Percentiles rank a stretch among this genome's conserved stretches.
These are phyloP conservation scores for Heliconius ismenius DNA, from an alignment of 2,888 invertebrate genomes.

Conservation along the genomic window DNA sequence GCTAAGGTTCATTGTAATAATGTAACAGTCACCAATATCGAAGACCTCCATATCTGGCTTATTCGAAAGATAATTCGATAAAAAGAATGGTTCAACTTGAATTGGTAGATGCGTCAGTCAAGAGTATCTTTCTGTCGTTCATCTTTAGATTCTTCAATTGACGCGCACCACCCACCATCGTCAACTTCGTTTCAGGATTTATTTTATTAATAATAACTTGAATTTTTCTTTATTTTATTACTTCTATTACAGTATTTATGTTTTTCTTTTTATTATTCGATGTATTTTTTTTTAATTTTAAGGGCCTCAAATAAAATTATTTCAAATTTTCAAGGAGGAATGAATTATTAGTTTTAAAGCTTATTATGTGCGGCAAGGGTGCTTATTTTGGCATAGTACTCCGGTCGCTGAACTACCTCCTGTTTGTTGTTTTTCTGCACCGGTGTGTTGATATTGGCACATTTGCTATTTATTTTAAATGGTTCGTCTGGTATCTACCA, in stretches of 20 bases:
- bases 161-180: constrained; percentile 59
- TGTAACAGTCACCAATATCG: constrained; percentile 53
- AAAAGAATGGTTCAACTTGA: constrained; percentile 50
- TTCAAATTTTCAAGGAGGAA: not conserved
- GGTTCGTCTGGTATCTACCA: constrained; percentile 50
- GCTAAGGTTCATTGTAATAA: constrained; percentile 62
- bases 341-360: not conserved
- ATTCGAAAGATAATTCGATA: constrained; percentile 51
- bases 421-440: constrained; percentile 78
- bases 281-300: not conserved
- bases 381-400: constrained; percentile 75
- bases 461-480: constrained; percentile 76
- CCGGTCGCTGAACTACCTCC: constrained; percentile 68
- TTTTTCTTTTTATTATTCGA: not conserved
- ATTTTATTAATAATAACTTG: constrained; percentile 33
- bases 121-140: constrained; percentile 56
- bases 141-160: constrained; percentile 58
- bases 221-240: constrained; percentile 18
- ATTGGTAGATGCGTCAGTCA: constrained; percentile 53
- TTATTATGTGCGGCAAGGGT: constrained; percentile 60
- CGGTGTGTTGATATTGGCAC: constrained; percentile 77
- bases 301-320: not conserved
- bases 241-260: not conserved
- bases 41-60: constrained; percentile 58
- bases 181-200: constrained; percentile 47